Evolutionary conservation across 2,888 invertebrate species (phyloP).

Genomic region (Acrobeloides nanus): DNA sequence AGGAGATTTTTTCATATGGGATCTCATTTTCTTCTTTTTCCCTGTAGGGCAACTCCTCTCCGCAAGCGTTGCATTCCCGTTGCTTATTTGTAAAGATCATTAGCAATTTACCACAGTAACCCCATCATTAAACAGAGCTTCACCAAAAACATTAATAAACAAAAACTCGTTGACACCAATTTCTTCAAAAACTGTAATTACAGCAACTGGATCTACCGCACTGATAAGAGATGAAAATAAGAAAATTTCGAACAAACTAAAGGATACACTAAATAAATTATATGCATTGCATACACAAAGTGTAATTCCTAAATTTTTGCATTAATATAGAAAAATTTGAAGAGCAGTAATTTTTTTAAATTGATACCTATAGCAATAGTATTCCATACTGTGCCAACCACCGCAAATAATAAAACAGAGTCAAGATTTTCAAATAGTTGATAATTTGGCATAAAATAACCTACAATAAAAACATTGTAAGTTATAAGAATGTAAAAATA

Average conservation of each 20-base stretch:
- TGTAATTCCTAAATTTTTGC: not conserved
- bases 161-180: conserved; percentile 62
- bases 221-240: conserved; percentile 25
- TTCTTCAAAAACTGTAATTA: conserved; percentile 25
- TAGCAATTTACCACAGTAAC: conserved; percentile 77
- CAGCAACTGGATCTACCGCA: conserved; percentile 29
- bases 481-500: too few species aligned
- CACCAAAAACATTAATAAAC: conserved; percentile 95
- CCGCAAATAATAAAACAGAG: conserved; percentile 83
- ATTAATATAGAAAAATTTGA: conserved; percentile 1
- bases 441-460: conserved; percentile 91
- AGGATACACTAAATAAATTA: conserved; percentile 18
- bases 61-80: too few species aligned
- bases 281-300: conserved; percentile 5
- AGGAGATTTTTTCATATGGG: too few species aligned
- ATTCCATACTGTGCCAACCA: conserved; percentile 88
- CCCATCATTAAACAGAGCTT: conserved; percentile 91
- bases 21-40: too few species aligned
- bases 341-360: conserved; percentile 1
- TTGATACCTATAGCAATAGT: conserved; percentile 62
- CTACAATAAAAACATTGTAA: conserved; percentile 67
- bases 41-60: too few species aligned
- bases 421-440: conserved; percentile 94
- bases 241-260: conserved; percentile 15
- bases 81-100: too few species aligned